phyloP scores from a whole-genome alignment of 2,113 vertebrate species.

The Girardinichthys multiradiatus region DNA sequence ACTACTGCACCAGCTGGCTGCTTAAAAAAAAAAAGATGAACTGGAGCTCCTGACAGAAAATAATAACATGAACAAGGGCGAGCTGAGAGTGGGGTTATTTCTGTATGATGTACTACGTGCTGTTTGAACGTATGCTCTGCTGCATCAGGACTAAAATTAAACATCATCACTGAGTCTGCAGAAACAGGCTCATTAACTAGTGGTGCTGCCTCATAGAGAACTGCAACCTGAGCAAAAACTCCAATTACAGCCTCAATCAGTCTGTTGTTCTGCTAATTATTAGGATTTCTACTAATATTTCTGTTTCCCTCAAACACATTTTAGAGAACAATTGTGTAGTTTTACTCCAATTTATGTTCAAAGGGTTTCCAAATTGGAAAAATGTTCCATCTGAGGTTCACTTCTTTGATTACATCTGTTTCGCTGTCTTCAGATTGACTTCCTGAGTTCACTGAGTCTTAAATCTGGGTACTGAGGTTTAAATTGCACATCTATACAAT shows the following conservation, averaged over 20 bases:
- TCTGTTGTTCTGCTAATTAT: conserved; percentile 7
- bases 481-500: background rate
- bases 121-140: conserved; percentile 46
- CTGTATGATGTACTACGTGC: conserved; percentile 57
- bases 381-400: background rate
- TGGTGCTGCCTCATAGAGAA: conserved; percentile 16
- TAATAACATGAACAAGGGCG: conserved; percentile 71
- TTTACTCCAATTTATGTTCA: background rate
- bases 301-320: background rate
- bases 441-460: too few species aligned
- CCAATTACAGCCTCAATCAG: background rate
- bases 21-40: conserved; percentile 41
- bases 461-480: too few species aligned
- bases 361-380: background rate
- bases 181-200: conserved; percentile 36
- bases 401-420: background rate
- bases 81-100: conserved; percentile 56
- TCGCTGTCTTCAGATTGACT: background rate
- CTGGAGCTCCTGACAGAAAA: conserved; percentile 57
- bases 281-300: conserved; percentile 10
- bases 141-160: conserved; percentile 58
- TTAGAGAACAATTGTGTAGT: background rate
- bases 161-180: conserved; percentile 28
- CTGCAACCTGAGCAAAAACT: conserved; percentile 27
- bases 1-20: conserved; percentile 57